These are phyloP conservation scores for Sinotaia quadrata DNA, from an alignment of 2,888 invertebrate genomes.

Conservation along the genomic window DNA sequence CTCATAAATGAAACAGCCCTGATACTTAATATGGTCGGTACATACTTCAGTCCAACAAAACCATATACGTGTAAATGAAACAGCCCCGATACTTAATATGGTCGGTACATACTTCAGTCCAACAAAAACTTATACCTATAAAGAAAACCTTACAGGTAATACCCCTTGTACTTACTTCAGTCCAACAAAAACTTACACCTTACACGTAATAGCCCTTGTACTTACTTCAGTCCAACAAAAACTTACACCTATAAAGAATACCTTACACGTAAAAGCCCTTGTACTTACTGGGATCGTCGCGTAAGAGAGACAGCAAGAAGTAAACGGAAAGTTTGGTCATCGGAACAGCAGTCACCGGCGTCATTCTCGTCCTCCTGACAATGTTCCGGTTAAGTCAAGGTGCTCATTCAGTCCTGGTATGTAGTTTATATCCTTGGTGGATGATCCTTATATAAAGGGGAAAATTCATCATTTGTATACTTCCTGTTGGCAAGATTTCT, in stretches of 20 bases:
- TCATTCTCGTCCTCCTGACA: too few relatives aligned
- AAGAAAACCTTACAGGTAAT: not conserved
- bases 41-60: not conserved
- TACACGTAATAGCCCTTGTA: not conserved
- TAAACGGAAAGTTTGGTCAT: constrained; percentile 21
- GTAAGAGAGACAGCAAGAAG: constrained; percentile 23
- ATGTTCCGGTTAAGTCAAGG: too few relatives aligned
- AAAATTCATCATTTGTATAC: too few relatives aligned
- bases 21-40: not conserved
- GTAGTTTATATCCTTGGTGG: too few relatives aligned
- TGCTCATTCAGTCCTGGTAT: too few relatives aligned
- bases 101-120: constrained; percentile 1
- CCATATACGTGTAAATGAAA: too few relatives aligned
- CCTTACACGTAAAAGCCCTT: not conserved
- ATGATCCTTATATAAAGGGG: too few relatives aligned
- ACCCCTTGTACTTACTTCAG: not conserved
- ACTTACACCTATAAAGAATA: not conserved
- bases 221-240: not conserved
- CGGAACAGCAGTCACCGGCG: constrained; percentile 7
- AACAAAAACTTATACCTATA: not conserved
- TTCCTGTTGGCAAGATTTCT: too few relatives aligned
- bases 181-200: not conserved
- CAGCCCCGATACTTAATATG: not conserved
- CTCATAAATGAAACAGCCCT: not conserved
- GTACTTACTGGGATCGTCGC: constrained; percentile 26